Percentiles rank a stretch among this genome's conserved stretches.
phyloP scores from a whole-genome alignment of 1,140 invertebrate species.

The Drosophila aff. region DNA sequence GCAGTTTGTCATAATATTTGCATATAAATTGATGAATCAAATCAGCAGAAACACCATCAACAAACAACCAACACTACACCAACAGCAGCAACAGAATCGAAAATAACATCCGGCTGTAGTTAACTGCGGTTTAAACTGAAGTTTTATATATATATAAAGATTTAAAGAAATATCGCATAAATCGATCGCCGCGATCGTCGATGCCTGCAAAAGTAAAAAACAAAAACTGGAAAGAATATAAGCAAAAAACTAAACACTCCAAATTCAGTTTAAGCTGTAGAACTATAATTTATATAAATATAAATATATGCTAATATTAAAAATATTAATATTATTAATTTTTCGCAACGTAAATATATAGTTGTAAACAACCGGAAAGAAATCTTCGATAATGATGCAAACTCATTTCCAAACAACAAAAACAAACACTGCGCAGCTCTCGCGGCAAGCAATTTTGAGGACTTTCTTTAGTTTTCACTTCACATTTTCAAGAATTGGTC shows the following conservation, averaged over 20 bases:
- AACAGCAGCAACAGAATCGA: conserved; percentile 53
- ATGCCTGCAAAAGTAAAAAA: conserved; percentile 32
- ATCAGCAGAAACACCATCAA: conserved; percentile 36
- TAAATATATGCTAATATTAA: conserved; percentile 82
- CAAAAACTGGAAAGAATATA: conserved; percentile 34
- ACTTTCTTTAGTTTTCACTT: conserved; percentile 46
- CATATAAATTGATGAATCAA: conserved; percentile 63
- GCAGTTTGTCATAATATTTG: conserved; percentile 72
- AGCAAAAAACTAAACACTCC: conserved; percentile 75
- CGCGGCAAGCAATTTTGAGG: conserved; percentile 24
- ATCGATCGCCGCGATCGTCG: conserved; percentile 33
- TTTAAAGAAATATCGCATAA: conserved; percentile 64
- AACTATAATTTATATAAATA: conserved; percentile 83
- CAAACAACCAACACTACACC: conserved; percentile 10
- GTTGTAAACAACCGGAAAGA: conserved; percentile 57
- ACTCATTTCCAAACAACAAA: conserved; percentile 25
- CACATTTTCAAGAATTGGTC: conserved; percentile 48
- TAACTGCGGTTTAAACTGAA: conserved; percentile 83
- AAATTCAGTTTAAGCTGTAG: conserved; percentile 83
- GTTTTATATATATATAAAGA: conserved; percentile 73
- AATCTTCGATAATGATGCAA: conserved; percentile 33
- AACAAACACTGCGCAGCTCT: conserved; percentile 47
- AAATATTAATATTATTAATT: conserved; percentile 83
- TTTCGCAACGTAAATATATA: conserved; percentile 80
- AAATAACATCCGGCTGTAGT: conserved; percentile 78